Base-by-base conservation (phyloP, 2,888 invertebrate genomes). In the Prosapia bicincta region DNA sequence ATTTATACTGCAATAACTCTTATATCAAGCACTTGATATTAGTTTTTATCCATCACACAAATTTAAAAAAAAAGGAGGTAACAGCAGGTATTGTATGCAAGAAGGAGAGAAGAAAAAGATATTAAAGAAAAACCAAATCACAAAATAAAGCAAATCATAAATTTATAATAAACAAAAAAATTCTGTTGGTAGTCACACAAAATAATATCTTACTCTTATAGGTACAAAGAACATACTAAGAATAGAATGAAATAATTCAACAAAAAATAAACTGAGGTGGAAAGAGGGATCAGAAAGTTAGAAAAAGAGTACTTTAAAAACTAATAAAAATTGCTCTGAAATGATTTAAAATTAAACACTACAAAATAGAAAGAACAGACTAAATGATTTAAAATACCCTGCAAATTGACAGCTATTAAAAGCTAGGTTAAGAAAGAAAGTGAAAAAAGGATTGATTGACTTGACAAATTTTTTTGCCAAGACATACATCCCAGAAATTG, bases 221-320 rank as follows among this genome's bases (percentile, higher is more conserved):
- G 54, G 54, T 54, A 69, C 69, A 74, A 67, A 73, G 65, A 74
- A 69, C 26, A 69, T 20, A n/a, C 7, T 54, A 54, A 54, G 54
- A 54, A 54, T 54, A 65, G 65, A 74, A 73, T 73, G 68, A 74
- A 74, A 74, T 65, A 26, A 69, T 69, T 43, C 69, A 74, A 67
- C 26, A 28, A 74, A 69, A 54, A 74, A 54, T 54, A 67, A 69
- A 74, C 54, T 25, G 67, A 69, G 69, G 74, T 65, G 74, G 74
- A 74, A 74, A 74, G 74, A 74, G 74, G 74, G 74, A 74, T 74
- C 74, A 74, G 74, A 74, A 69, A 54, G 54, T 54, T 20, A 54
- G 54, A 20, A 20, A 20, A 54, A 54, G 20, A 54, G 20, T 54
- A 54, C 9, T 30, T 6, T 6, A 30, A 30, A 6, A 9, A 30